Evolutionary conservation across 2,113 vertebrate species (phyloP).

Genomic region (Epinephelus moara): DNA sequence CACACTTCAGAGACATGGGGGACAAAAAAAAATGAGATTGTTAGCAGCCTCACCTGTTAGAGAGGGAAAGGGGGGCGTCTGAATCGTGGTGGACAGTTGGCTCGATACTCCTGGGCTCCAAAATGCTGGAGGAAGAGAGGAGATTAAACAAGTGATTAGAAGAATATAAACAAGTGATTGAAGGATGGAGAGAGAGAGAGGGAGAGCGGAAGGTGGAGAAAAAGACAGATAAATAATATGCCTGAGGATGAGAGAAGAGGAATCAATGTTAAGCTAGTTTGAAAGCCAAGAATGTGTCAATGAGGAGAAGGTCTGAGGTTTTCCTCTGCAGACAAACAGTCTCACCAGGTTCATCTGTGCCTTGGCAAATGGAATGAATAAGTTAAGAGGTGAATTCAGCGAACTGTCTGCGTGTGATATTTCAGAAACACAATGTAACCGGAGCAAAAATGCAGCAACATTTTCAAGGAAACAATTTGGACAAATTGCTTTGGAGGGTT

Average conservation of each 20-base stretch:
- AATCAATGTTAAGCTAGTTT: constrained; percentile 65
- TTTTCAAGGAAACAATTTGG: constrained; percentile 49
- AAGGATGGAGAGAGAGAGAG: constrained; percentile 5
- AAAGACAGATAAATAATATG: constrained; percentile 39
- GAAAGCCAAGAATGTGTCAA: constrained; percentile 72
- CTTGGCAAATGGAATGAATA: constrained; percentile 63
- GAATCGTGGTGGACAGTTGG: constrained; percentile 33
- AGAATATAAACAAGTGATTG: constrained; percentile 26
- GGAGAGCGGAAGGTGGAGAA: constrained; percentile 4
- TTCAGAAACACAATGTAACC: constrained; percentile 52
- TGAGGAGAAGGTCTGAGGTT: constrained; percentile 56
- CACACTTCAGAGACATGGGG: constrained; percentile 17
- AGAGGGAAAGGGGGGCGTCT: constrained; percentile 10
- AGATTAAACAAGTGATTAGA: constrained; percentile 41
- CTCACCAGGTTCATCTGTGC: constrained; percentile 60
- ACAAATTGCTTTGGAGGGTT: constrained; percentile 50
- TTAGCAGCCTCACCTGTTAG: constrained; percentile 59
- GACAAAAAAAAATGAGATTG: constrained; percentile 21
- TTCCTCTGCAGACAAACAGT: constrained; percentile 60
- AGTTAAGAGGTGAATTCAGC: constrained; percentile 63
- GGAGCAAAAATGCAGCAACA: constrained; percentile 29
- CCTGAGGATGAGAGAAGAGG: constrained; percentile 40
- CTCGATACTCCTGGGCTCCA: neutral
- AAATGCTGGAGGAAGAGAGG: constrained; percentile 21
- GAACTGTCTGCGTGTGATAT: constrained; percentile 52